These are phyloP conservation scores for Pipistrellus pygmaeus DNA, from an alignment of 2,797 vertebrate genomes.

Conservation along the genomic window DNA sequence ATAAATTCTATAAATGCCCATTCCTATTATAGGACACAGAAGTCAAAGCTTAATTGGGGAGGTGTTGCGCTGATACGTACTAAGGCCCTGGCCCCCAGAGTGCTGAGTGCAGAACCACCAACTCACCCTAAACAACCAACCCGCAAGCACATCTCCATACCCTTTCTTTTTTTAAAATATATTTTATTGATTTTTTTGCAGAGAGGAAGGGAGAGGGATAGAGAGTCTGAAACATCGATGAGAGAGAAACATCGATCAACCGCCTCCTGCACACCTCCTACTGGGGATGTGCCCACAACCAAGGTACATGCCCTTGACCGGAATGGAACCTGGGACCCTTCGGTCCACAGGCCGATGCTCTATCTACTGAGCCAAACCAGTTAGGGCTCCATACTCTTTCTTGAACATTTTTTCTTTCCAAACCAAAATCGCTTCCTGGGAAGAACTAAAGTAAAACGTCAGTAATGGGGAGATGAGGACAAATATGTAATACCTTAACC, in stretches of 20 bases:
- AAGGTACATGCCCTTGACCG: too few species aligned
- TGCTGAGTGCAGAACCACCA: neutral
- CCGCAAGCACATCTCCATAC: neutral
- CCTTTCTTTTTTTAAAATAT: neutral
- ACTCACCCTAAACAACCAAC: neutral
- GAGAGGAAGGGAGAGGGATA: too few species aligned
- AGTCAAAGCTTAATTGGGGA: neutral
- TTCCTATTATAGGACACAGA: neutral
- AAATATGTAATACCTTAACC: too few species aligned
- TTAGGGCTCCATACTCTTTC: neutral
- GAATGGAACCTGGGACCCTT: too few species aligned
- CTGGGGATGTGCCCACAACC: too few species aligned
- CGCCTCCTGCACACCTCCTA: too few species aligned
- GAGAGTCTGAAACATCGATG: too few species aligned
- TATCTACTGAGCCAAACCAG: too few species aligned
- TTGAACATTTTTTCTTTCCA: neutral
- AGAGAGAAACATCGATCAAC: too few species aligned
- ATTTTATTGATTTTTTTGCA: too few species aligned
- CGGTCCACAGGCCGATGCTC: too few species aligned
- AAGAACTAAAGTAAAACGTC: neutral
- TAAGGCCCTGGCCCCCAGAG: neutral
- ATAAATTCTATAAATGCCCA: neutral
- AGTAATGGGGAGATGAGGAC: too few species aligned
- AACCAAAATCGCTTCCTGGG: neutral
- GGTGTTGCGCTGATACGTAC: fast-evolving